Evolutionary conservation across 2,888 invertebrate genomes (phyloP).

Genomic region (Argyra leucocephala): DNA sequence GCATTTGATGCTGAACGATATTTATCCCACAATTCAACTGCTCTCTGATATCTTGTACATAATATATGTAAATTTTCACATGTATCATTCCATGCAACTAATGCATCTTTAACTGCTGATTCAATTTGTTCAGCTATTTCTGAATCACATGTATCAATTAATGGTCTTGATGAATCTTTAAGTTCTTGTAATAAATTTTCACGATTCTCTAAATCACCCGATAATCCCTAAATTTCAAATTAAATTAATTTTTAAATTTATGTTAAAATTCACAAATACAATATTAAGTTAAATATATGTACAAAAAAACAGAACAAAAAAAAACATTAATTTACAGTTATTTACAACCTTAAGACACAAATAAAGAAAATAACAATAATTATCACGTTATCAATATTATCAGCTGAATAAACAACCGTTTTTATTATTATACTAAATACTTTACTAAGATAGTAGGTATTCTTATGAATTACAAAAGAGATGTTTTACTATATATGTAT

Average conservation of each 20-base stretch:
- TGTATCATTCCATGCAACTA: slow-evolving; percentile 71
- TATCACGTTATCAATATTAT: background rate
- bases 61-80: slow-evolving; percentile 64
- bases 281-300: slow-evolving; percentile 4
- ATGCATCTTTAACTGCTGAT: slow-evolving; percentile 67
- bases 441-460: too few species aligned
- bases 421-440: background rate
- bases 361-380: background rate
- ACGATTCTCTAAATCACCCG: slow-evolving; percentile 63
- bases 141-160: slow-evolving; percentile 60
- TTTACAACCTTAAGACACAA: background rate
- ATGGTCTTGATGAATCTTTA: slow-evolving; percentile 58
- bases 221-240: slow-evolving; percentile 51
- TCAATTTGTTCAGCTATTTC: slow-evolving; percentile 63
- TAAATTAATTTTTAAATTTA: background rate
- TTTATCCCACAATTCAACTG: slow-evolving; percentile 69
- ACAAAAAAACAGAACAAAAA: slow-evolving; percentile 4
- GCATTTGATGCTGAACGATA: slow-evolving; percentile 70
- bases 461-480: too few species aligned
- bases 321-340: too few species aligned
- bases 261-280: background rate
- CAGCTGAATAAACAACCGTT: background rate
- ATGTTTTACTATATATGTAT: too few species aligned
- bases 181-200: slow-evolving; percentile 65
- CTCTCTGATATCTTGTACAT: slow-evolving; percentile 68